These are phyloP conservation scores for Centropristis striata DNA, from an alignment of 2,113 vertebrate species.

Conservation along the genomic window DNA sequence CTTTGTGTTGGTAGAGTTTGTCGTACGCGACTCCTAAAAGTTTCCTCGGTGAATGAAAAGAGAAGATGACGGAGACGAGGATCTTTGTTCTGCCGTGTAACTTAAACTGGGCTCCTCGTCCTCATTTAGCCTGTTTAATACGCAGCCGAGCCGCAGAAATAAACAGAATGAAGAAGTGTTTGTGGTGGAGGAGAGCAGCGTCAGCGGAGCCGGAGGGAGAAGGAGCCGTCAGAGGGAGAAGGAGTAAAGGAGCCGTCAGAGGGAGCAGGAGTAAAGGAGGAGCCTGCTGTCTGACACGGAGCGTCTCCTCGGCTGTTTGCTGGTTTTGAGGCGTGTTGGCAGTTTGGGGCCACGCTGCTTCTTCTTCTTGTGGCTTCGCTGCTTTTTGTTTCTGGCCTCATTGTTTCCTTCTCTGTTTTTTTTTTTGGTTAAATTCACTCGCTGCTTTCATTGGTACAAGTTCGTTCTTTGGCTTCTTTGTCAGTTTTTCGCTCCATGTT, in stretches of 20 bases:
- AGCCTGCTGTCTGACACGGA: conserved; percentile 78
- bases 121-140: conserved; percentile 77
- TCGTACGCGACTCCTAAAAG: no score
- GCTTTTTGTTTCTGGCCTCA: no score
- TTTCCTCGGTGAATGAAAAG: no score
- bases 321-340: conserved; percentile 81
- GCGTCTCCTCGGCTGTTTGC: conserved; percentile 79
- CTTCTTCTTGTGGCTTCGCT: no score
- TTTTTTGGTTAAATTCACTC: background rate
- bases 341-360: conserved; percentile 79
- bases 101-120: conserved; percentile 72
- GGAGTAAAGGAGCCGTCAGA: conserved; percentile 47
- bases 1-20: no score
- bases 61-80: no score
- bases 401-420: conserved; percentile 13
- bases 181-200: conserved; percentile 69
- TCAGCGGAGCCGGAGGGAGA: conserved; percentile 80
- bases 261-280: conserved; percentile 57
- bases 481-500: background rate
- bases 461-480: background rate
- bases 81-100: conserved; percentile 54
- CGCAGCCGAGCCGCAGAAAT: conserved; percentile 34
- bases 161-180: conserved; percentile 78
- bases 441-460: background rate
- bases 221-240: conserved; percentile 45